phyloP scores from a whole-genome alignment of 2,797 vertebrate species.

The Hafferia zeledoni region DNA sequence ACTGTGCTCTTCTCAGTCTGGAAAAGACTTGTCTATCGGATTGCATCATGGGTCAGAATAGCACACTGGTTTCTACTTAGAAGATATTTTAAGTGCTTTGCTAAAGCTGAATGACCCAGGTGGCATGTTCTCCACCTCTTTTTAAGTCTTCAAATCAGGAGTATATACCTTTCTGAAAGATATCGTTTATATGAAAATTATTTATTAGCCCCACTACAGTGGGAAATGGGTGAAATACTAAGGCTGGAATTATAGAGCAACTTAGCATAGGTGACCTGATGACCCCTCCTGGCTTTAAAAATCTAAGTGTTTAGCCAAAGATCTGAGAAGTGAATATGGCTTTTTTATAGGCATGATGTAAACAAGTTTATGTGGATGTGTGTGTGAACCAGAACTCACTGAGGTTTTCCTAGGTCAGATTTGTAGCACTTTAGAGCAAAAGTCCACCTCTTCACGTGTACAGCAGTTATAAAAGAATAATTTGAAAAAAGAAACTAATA shows the following conservation, averaged over 20 bases:
- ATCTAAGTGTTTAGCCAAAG: not conserved
- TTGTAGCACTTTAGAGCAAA: not conserved
- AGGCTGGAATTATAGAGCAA: not conserved
- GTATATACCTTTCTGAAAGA: not conserved
- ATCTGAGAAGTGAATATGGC: not conserved
- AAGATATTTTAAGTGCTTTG: not conserved
- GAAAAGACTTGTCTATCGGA: not conserved
- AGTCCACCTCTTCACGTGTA: not conserved
- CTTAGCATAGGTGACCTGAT: not conserved
- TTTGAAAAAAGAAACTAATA: not conserved
- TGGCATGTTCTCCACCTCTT: not conserved
- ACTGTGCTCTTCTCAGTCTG: not conserved
- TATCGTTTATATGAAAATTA: not conserved
- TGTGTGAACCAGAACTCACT: not conserved
- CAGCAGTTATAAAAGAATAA: not conserved
- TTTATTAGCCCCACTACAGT: not conserved
- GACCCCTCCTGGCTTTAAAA: conserved; percentile 23
- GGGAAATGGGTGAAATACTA: conserved; percentile 20
- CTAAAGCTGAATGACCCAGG: not conserved
- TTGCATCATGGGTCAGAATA: not conserved
- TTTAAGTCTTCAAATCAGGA: not conserved
- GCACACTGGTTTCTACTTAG: not conserved
- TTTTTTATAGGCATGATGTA: conserved; percentile 24
- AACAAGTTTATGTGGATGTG: conserved; percentile 11
- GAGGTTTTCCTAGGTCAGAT: not conserved